Conservation (phyloP, 2,113 vertebrate genomes). For the Pristiophorus japonicus region DNA sequence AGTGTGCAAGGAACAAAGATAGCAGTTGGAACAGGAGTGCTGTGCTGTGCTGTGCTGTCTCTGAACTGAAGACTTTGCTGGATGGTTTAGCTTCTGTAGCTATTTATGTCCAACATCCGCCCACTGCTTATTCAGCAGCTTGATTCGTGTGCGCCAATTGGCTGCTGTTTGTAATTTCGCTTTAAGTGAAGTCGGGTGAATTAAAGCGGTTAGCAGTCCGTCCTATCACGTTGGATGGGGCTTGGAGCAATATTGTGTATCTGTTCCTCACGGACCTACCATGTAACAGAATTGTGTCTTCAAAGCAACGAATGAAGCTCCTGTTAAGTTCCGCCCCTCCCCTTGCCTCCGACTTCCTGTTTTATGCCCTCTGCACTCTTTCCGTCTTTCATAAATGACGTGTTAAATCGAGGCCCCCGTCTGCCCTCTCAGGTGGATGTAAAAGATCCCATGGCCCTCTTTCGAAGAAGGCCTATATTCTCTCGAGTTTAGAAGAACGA, state of each 20-base stretch:
- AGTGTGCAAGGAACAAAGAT: neutral
- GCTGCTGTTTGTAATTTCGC: neutral
- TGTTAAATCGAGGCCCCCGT: neutral
- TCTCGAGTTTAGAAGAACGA: no score
- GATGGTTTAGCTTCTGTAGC: neutral
- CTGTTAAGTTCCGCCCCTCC: neutral
- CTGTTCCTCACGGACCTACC: neutral
- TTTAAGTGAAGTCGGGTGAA: neutral
- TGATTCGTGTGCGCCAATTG: no score
- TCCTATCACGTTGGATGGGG: neutral
- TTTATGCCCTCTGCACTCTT: neutral
- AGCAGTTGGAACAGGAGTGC: neutral
- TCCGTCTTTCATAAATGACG: neutral
- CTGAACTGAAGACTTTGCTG: neutral
- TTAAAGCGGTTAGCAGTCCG: neutral
- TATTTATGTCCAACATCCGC: neutral
- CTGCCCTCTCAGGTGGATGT: neutral
- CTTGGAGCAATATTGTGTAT: neutral
- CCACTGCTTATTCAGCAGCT: no score
- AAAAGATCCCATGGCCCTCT: neutral
- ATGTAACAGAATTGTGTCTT: neutral
- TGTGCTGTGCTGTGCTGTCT: neutral
- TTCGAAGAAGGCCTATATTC: no score
- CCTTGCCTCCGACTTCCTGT: neutral
- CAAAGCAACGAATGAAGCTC: neutral